Evolutionary conservation across 1,140 invertebrate genomes (phyloP).

Genomic region (Oppia nitens): DNA sequence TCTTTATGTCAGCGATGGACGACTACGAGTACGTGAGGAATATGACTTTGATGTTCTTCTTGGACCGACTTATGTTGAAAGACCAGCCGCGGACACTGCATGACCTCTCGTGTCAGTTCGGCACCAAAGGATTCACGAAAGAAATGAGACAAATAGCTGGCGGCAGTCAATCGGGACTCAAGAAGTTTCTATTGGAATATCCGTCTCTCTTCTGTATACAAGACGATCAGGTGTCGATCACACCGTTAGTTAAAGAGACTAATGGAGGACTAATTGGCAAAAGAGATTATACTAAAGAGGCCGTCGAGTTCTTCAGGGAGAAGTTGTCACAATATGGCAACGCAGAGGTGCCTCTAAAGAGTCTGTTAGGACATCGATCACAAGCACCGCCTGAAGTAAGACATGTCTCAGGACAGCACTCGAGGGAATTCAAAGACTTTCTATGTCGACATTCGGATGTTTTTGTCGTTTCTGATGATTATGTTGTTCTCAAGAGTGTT

Average conservation of each 20-base stretch:
- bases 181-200: slow-evolving; percentile 69
- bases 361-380: slow-evolving; percentile 61
- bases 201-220: slow-evolving; percentile 77
- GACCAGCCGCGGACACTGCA: slow-evolving; percentile 74
- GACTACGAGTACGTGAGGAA: slow-evolving; percentile 84
- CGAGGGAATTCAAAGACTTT: slow-evolving; percentile 85
- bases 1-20: no score
- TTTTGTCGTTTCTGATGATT: slow-evolving; percentile 72
- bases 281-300: slow-evolving; percentile 71
- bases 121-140: slow-evolving; percentile 85
- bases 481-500: slow-evolving; percentile 42
- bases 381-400: slow-evolving; percentile 79
- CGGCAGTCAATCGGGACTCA: slow-evolving; percentile 76
- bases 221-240: slow-evolving; percentile 57
- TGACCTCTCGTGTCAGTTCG: slow-evolving; percentile 89
- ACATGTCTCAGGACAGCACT: slow-evolving; percentile 79
- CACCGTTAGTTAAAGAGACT: slow-evolving; percentile 15
- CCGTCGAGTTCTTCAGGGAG: slow-evolving; percentile 81
- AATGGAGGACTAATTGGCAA: slow-evolving; percentile 14
- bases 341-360: slow-evolving; percentile 59
- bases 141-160: slow-evolving; percentile 72
- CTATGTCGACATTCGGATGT: slow-evolving; percentile 62
- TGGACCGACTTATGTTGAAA: slow-evolving; percentile 84
- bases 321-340: slow-evolving; percentile 25
- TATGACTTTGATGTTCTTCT: slow-evolving; percentile 84